Evolutionary conservation across 2,113 vertebrate species (phyloP).

Genomic region (Athene cunicularia): DNA sequence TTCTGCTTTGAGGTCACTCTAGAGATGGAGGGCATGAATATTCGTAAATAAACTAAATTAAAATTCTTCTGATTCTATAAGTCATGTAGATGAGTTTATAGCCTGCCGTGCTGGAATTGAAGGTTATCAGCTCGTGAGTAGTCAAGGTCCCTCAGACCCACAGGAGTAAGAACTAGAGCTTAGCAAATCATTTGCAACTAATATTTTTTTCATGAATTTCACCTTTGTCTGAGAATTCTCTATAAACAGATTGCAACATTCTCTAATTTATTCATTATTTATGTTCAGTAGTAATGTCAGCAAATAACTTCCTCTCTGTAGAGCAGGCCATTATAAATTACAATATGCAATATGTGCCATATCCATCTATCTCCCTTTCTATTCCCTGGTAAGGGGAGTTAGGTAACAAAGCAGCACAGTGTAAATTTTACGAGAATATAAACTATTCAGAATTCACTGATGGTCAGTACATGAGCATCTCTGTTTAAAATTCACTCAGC

Average conservation of each 20-base stretch:
- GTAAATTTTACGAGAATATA: not conserved
- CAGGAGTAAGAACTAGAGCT: not conserved
- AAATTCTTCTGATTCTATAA: not conserved
- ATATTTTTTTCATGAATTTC: not conserved
- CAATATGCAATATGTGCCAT: not conserved
- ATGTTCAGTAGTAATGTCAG: not conserved
- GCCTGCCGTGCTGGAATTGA: not conserved
- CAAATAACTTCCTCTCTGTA: not conserved
- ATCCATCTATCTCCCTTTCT: not conserved
- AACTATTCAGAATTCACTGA: not conserved
- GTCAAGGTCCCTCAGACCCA: not conserved
- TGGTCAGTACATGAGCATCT: not conserved
- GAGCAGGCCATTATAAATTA: not conserved
- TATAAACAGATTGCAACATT: not conserved
- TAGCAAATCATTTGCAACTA: not conserved
- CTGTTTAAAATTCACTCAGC: not conserved
- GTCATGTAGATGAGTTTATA: not conserved
- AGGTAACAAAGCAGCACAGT: not conserved
- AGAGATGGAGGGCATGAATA: not conserved
- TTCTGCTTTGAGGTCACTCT: not conserved
- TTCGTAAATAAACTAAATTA: not conserved
- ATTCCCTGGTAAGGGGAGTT: not conserved
- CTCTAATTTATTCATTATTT: constrained; percentile 43
- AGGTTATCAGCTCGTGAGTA: not conserved
- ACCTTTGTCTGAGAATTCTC: constrained; percentile 5